These are phyloP conservation scores for Haliclystus octoradiatus DNA, from an alignment of 30 jellyfish, hydroid and myxozoan species.

Conservation along the genomic window DNA sequence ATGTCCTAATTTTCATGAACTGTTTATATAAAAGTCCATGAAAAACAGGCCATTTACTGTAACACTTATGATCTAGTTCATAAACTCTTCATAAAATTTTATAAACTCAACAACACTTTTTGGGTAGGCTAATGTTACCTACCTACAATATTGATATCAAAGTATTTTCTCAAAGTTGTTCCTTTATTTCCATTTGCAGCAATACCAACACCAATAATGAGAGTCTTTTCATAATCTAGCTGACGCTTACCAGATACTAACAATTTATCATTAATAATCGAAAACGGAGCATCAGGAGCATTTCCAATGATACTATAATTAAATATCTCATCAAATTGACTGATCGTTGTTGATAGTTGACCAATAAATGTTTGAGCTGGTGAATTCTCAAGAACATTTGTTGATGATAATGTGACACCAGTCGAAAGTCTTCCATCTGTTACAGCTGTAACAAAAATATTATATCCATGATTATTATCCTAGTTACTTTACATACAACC, in stretches of 20 bases:
- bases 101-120: too few relatives aligned
- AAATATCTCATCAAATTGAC: background rate
- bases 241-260: constrained; percentile 21
- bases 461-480: too few relatives aligned
- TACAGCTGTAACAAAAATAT: background rate
- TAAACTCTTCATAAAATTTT: too few relatives aligned
- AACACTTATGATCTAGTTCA: too few relatives aligned
- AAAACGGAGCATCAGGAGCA: constrained; percentile 20
- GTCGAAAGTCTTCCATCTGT: constrained; percentile 9
- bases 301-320: background rate
- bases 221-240: constrained; percentile 46
- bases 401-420: constrained; percentile 18
- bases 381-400: background rate
- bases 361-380: constrained; percentile 1
- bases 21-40: too few relatives aligned
- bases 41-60: too few relatives aligned
- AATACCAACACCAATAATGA: background rate
- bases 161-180: background rate
- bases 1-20: too few relatives aligned
- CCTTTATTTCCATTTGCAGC: background rate
- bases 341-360: constrained; percentile 22
- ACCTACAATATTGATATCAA: background rate
- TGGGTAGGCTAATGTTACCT: too few relatives aligned
- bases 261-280: constrained; percentile 27
- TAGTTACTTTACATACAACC: too few relatives aligned